A percentile compares a stretch with the other conserved stretches of the same genome.
Conservation (phyloP, 1,140 invertebrate species). For the Drosophila elegans region DNA sequence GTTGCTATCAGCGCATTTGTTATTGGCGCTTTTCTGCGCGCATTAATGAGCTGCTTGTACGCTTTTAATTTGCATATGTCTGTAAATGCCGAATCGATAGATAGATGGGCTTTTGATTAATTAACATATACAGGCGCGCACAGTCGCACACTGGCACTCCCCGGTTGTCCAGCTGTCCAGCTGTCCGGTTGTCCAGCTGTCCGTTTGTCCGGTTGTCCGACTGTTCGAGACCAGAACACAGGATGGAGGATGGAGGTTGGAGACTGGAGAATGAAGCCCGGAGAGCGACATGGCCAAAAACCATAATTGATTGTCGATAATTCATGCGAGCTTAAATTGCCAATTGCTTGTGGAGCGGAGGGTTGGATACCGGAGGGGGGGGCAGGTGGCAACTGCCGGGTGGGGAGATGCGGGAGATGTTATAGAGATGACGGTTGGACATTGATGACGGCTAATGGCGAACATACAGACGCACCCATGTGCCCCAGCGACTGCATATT, state of each 20-base stretch:
- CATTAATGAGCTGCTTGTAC: conserved; percentile 82
- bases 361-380: not conserved
- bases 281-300: conserved; percentile 70
- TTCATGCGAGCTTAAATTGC: conserved; percentile 82
- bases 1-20: conserved; percentile 16
- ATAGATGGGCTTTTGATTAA: conserved; percentile 82
- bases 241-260: conserved; percentile 7
- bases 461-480: conserved; percentile 27
- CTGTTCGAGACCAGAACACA: conserved; percentile 13
- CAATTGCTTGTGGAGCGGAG: conserved; percentile 61
- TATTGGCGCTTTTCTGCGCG: conserved; percentile 50
- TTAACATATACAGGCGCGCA: conserved; percentile 64
- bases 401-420: conserved; percentile 20
- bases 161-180: not conserved
- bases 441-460: conserved; percentile 35
- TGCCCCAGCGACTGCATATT: conserved; percentile 23
- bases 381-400: not conserved
- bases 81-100: conserved; percentile 79
- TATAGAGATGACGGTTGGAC: conserved; percentile 21
- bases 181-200: conserved; percentile 1
- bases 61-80: conserved; percentile 82
- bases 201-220: conserved; percentile 2
- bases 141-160: conserved; percentile 8
- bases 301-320: conserved; percentile 82
- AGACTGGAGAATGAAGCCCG: conserved; percentile 21